Evolutionary conservation across 1,140 invertebrate genomes (phyloP), one percentile per base, ranked within the genome.

Genomic region (Drosophila persimilis): DNA sequence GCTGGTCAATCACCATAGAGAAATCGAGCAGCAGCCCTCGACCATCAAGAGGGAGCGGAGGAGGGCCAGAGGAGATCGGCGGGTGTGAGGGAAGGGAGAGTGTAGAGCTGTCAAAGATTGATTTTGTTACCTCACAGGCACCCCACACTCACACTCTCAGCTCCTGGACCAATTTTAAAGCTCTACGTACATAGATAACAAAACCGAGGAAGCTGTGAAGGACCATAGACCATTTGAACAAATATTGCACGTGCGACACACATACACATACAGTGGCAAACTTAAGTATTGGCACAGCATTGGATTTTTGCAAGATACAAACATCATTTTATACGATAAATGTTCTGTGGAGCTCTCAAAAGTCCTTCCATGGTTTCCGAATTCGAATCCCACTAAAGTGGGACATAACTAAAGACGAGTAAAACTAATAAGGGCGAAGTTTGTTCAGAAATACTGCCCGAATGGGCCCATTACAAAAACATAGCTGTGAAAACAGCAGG

Each of bases 91-190:
- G 9, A 39, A 39, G 35, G 11, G 13, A 64, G 60, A 57, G 60
- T 64, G 77, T 55, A 48, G 43, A 51, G 55, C 71, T 69, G 75
- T 64, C 80, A 69, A 85, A 66, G 72, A 84, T 84, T 84, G 80
- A 84, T 85, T 84, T 66, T 80, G 58, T 15, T 20, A 44, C 44
- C 53, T 7, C 57, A 67, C 29, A 44, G 24, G 24, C 24, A 26
- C 24, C 24, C 5, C 4, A 0, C 24, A 24, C 24, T 5, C 24
- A 26, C 24, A 26, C 24, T 5, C 24, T 5, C 24, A 26, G 44
- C 43, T 35, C 51, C 41, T 45, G 24, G 29, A n/a, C 35, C 15
- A 48, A 39, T 26, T 41, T 69, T 52, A 58, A 59, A 52, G 54
- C 13, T 29, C 31, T 39, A 45, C 45, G 39, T 47, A 20, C 20